These are phyloP conservation scores for Thymelicus lineola DNA, from an alignment of 2,888 invertebrate genomes.

Conservation along the genomic window DNA sequence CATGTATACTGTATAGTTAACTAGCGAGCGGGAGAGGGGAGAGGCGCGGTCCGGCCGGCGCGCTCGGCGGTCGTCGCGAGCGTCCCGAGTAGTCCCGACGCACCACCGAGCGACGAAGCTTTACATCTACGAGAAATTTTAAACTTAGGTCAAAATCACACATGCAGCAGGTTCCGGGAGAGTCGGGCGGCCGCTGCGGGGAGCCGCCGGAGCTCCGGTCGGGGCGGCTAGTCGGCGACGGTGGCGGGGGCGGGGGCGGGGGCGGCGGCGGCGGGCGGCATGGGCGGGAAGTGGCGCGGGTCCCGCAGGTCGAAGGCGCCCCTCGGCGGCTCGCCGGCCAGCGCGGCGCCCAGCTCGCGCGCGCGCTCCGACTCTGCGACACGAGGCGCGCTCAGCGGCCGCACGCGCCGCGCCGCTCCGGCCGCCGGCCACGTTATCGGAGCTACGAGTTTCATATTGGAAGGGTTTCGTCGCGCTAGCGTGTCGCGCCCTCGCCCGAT, in stretches of 20 bases:
- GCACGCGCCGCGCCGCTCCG: constrained; percentile 1
- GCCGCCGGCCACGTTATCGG: constrained; percentile 9
- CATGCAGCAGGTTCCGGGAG: neutral
- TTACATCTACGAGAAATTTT: neutral
- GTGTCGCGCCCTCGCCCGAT: neutral
- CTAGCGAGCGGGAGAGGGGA: no score
- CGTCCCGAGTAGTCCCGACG: neutral
- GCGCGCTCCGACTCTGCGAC: constrained; percentile 89
- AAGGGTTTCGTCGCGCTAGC: neutral
- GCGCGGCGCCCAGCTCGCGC: constrained; percentile 89
- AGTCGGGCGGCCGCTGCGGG: constrained; percentile 4
- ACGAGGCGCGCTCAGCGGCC: constrained; percentile 68
- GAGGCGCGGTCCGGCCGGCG: no score
- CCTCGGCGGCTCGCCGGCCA: constrained; percentile 87
- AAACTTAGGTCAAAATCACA: constrained; percentile 1
- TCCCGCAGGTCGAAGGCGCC: constrained; percentile 91
- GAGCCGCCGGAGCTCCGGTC: constrained; percentile 34
- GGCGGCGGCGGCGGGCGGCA: constrained; percentile 77
- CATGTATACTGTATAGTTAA: no score
- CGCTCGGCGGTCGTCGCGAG: neutral
- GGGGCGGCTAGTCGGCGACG: no score
- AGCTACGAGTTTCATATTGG: neutral
- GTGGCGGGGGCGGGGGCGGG: constrained; percentile 44
- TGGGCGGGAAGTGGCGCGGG: constrained; percentile 93
- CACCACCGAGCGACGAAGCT: neutral